phyloP scores from a whole-genome alignment of 2,113 vertebrate species.

The Ctenodactylus gundi region DNA sequence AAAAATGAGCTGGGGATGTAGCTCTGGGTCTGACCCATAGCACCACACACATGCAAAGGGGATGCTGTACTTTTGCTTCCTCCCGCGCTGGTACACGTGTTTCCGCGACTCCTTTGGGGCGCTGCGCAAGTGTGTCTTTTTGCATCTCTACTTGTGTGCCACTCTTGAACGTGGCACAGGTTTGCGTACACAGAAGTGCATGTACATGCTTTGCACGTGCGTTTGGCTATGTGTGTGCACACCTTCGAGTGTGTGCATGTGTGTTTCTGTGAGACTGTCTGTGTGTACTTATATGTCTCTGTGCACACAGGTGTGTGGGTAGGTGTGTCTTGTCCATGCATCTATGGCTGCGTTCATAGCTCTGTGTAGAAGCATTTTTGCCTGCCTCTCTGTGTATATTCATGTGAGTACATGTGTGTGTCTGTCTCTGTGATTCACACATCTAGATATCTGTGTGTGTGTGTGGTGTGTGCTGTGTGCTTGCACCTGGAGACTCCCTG shows the following conservation, averaged over 20 bases:
- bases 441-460: background rate
- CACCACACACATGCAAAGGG: too few species aligned
- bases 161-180: background rate
- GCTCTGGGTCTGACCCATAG: too few species aligned
- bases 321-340: background rate
- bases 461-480: background rate
- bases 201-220: background rate
- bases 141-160: background rate
- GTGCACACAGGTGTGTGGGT: background rate
- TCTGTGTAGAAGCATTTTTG: background rate
- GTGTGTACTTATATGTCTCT: background rate
- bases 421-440: background rate
- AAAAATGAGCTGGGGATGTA: too few species aligned
- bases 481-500: constrained; percentile 71
- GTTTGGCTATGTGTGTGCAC: background rate
- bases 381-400: background rate
- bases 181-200: background rate
- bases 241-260: background rate
- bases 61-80: background rate
- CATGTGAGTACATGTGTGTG: background rate
- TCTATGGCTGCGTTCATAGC: background rate
- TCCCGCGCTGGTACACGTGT: background rate
- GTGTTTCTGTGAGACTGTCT: background rate
- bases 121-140: background rate
- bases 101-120: background rate